Evolutionary conservation across 2,888 invertebrate species (phyloP), one percentile per base, ranked within the genome.

Genomic region (Villa cingulata): DNA sequence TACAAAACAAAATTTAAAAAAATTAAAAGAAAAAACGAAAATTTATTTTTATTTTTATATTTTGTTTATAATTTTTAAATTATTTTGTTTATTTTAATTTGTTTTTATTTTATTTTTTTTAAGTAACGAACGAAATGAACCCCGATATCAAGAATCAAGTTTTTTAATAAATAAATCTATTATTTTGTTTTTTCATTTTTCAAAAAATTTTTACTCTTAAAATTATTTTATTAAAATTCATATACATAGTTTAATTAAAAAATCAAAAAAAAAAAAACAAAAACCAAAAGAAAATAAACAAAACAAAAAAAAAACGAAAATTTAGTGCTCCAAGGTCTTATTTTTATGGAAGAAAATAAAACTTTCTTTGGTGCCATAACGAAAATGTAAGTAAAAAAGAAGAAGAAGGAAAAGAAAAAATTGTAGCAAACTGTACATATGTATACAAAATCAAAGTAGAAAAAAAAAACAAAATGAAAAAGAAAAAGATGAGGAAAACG

Each of bases 331-430:
- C 46, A 46, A 46, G 46, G 46, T 46, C 46, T 46, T 46, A 46
- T 46, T 46, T 46, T 45, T 46, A 36, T 27, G 40, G 12, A 32
- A 27, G 41, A 46, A 46, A 46, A 46, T 46, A 46, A 46, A 36
- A 36, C 41, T 41, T 41, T 41, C n/a, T 41, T 46, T 46, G 46
- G 46, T 46, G 46, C 46, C 46, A 41, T 46, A 36, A 32, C 34
- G 15, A 12, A 45, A 39, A 23, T 42, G 42, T 46, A 46, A 37
- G 37, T 37, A 37, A 37, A 46, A 46, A 36, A 18, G 17, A 41
- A 41, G 15, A 41, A 23, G 17, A 20, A 39, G n/a, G 6, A 32
- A 37, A 4, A 37, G 37, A 32, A 39, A 38, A 39, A 38, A 17
- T 38, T 39, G 17, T 38, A 39, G n/a, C 27, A 32, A 40, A 34